Percentiles rank a stretch among this genome's conserved stretches.
These are phyloP conservation scores for Caradrina kadenii DNA, from an alignment of 2,888 invertebrate species.

Conservation along the genomic window DNA sequence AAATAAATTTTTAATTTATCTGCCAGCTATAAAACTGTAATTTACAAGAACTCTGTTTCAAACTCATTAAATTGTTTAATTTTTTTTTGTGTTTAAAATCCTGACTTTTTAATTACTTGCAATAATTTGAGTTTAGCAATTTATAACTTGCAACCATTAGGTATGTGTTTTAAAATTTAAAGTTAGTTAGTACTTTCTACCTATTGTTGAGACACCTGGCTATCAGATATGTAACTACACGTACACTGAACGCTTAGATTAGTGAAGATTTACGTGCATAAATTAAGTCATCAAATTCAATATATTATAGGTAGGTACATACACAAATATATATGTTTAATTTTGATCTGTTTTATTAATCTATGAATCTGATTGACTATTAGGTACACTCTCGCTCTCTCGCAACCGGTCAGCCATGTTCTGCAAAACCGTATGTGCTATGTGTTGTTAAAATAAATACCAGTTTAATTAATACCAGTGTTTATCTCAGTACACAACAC, in stretches of 20 bases:
- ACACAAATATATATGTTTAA: too few species aligned
- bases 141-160: neutral
- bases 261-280: neutral
- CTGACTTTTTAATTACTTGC: slow-evolving; percentile 19
- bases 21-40: slow-evolving; percentile 69
- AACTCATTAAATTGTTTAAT: slow-evolving; percentile 57
- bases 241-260: neutral
- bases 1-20: slow-evolving; percentile 74
- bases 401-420: too few species aligned
- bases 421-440: too few species aligned
- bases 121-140: slow-evolving; percentile 26
- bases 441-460: too few species aligned
- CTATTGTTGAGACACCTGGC: neutral
- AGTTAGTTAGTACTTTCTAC: neutral
- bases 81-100: slow-evolving; percentile 19
- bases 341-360: too few species aligned
- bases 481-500: too few species aligned
- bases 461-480: too few species aligned
- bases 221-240: neutral
- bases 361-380: too few species aligned
- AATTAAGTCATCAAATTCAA: too few species aligned
- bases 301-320: too few species aligned
- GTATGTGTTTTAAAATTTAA: neutral
- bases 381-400: too few species aligned
- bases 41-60: slow-evolving; percentile 62